Conservation (phyloP, 2,888 invertebrate genomes). For the Hirudinaria manillensis region DNA sequence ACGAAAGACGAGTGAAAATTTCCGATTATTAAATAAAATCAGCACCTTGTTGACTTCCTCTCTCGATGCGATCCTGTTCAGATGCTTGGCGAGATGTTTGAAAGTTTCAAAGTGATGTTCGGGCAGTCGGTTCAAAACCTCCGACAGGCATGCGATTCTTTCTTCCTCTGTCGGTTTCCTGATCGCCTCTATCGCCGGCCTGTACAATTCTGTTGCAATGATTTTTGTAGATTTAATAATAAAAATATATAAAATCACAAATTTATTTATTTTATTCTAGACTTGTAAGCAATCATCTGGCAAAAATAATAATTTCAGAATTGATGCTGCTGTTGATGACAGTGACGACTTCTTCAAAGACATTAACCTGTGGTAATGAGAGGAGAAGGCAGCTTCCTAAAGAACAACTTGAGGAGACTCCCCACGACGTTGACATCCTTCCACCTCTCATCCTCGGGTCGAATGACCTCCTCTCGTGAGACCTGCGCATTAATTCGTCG, state of each 20-base stretch:
- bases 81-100: conserved; percentile 2
- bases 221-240: not conserved
- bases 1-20: no score
- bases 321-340: no score
- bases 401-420: conserved; percentile 17
- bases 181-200: conserved; percentile 18
- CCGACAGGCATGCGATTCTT: not conserved
- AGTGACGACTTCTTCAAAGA: not conserved
- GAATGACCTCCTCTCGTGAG: not conserved
- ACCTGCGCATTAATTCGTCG: not conserved
- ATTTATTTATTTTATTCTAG: not conserved
- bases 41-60: conserved; percentile 1
- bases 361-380: conserved; percentile 9
- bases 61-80: conserved; percentile 1
- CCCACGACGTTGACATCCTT: conserved; percentile 17
- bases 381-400: conserved; percentile 15
- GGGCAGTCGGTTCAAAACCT: conserved; percentile 9
- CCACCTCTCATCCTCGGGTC: conserved; percentile 13
- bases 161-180: conserved; percentile 5
- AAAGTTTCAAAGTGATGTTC: conserved; percentile 15
- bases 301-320: no score
- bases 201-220: not conserved
- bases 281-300: not conserved
- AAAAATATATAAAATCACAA: not conserved
- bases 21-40: no score